Base-by-base conservation (phyloP, 64 coral and sea anemone species). In the Pachyseris speciosa region DNA sequence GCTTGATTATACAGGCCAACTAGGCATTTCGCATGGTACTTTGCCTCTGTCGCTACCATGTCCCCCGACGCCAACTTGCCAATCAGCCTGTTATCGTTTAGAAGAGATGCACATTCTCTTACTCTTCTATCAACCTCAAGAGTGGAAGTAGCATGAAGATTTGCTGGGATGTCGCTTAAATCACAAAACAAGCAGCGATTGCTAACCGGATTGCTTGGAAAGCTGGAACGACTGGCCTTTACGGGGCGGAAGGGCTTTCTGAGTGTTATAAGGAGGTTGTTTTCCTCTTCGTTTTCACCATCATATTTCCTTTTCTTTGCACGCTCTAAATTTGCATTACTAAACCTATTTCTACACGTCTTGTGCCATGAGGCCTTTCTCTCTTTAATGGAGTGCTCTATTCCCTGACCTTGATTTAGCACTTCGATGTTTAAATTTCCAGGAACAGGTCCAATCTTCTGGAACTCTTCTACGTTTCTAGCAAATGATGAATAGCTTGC, bases 21-120 rank as follows among this genome's bases (percentile, higher is more conserved):
- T n/a, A 89, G 25, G 42, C 91, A 94, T 27, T 60, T 88, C n/a
- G n/a, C n/a, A n/a, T n/a, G n/a, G n/a, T n/a, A n/a, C n/a, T n/a
- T n/a, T n/a, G n/a, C n/a, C n/a, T n/a, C 80, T n/a, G 64, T 79
- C 0, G 91, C 83, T 22, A 93, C 41, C 36, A 93, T 52, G 67
- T 78, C 91, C 24, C 81, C 57, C 37, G 59, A 64, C 4, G 83
- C 45, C 40, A 94, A 39, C 78, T 94, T 94, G 25, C 74, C 84
- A 28, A 87, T 87, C 0, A 93, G 83, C 37, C 80, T 94, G 22
- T 68, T 87, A 32, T 94, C 91, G 80, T 94, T 94, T 32, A 94
- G 15, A 63, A 94, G 52, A 69, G 11, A 30, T 19, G 65, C 88
- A 83, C 30, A 69, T 10, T 83, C 88, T 81, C 49, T 80, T 7